Percentiles rank a stretch among this genome's conserved stretches.
Evolutionary conservation across 1,140 invertebrate genomes (phyloP).

Genomic region (Caenorhabditis briggsae): DNA sequence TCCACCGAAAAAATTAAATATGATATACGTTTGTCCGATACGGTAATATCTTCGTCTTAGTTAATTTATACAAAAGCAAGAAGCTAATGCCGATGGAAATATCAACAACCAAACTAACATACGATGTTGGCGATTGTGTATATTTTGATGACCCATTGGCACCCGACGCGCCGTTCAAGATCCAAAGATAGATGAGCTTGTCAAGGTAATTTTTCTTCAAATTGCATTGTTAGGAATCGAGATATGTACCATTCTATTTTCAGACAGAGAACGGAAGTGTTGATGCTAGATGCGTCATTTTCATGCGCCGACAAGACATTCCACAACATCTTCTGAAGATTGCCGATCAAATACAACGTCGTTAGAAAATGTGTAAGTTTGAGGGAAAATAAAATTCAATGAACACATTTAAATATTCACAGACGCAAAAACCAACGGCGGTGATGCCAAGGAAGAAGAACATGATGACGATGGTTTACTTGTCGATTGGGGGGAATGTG

Average conservation of each 20-base stretch:
- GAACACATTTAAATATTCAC: no score
- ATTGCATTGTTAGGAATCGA: no score
- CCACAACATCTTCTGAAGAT: conserved; percentile 91
- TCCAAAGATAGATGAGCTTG: conserved; percentile 97
- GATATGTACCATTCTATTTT: no score
- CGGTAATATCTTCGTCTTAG: no score
- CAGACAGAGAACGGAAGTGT: conserved; percentile 48
- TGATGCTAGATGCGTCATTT: conserved; percentile 99
- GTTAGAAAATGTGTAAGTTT: conserved; percentile 25
- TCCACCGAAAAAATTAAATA: no score
- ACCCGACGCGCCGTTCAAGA: conserved; percentile 88
- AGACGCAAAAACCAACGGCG: no score
- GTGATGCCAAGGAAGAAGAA: conserved; percentile 5
- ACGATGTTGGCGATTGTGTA: conserved; percentile 86
- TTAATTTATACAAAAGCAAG: no score
- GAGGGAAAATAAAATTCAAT: no score
- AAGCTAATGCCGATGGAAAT: no score
- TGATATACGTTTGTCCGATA: no score
- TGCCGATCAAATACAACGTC: conserved; percentile 82
- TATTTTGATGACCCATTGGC: conserved; percentile 97
- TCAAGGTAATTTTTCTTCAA: conserved; percentile 84
- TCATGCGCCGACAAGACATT: conserved; percentile 94
- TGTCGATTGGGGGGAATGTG: conserved; percentile 61
- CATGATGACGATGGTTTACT: background rate
- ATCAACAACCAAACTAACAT: background rate